These are phyloP conservation scores for Ophion obscuratus DNA, from an alignment of 2,888 invertebrate species.

Conservation along the genomic window DNA sequence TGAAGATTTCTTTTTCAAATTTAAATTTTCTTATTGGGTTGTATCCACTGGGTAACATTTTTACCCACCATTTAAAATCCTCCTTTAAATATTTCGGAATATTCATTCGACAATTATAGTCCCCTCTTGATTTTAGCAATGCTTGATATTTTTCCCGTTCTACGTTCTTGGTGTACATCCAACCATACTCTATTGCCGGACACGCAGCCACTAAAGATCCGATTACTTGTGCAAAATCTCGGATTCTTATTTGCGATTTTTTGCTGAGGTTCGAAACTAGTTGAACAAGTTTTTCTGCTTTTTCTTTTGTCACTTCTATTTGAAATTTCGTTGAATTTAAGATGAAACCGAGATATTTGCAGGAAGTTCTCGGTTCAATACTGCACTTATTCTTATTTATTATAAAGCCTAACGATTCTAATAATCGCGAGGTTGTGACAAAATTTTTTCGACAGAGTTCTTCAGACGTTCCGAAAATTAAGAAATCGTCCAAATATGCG, in stretches of 20 bases:
- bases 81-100: too few relatives aligned
- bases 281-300: constrained; percentile 23
- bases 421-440: constrained; percentile 4
- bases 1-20: constrained; percentile 30
- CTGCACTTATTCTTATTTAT: constrained; percentile 48
- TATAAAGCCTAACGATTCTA: constrained; percentile 31
- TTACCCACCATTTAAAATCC: constrained; percentile 30
- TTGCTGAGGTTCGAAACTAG: constrained; percentile 5
- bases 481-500: constrained; percentile 35
- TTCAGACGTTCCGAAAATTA: constrained; percentile 26
- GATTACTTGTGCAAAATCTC: constrained; percentile 45
- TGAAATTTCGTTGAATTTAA: constrained; percentile 34
- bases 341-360: constrained; percentile 41
- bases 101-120: constrained; percentile 35
- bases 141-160: constrained; percentile 49
- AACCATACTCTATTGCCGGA: constrained; percentile 35
- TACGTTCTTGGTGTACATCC: constrained; percentile 34
- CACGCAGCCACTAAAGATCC: constrained; percentile 35
- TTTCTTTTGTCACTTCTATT: constrained; percentile 13
- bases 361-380: constrained; percentile 19
- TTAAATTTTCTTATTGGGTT: constrained; percentile 12
- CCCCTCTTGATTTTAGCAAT: constrained; percentile 5
- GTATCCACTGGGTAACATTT: not conserved
- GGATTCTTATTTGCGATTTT: constrained; percentile 33
- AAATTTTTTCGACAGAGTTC: constrained; percentile 11